Evolutionary conservation across 92 coral and sea anemone species (phyloP), one percentile per base, ranked within the genome.

Genomic region (Pocillopora grandis): DNA sequence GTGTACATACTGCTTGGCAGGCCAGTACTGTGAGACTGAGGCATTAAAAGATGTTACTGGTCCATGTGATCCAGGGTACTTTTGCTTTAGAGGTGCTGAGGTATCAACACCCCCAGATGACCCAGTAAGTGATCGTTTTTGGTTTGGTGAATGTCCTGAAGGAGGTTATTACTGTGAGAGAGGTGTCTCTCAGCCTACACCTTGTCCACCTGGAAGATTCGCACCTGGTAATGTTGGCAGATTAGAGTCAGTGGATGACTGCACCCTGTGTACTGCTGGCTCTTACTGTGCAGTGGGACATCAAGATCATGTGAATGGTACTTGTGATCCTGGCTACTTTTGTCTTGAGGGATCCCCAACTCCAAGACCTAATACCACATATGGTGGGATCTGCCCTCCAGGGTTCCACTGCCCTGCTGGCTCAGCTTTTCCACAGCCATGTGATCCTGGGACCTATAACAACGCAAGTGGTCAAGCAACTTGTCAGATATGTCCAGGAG

Each of bases 301-400:
- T 62, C 97, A 96, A 69, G 85, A 87, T 58, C 70, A 12, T 10
- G 88, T 87, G 66, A 90, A 94, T 37, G 94, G 74, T 13, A 78
- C 58, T 5, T 96, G 99, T 61, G 94, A 92, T 59, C 85, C 91
- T 10, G 99, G 99, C 0, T 94, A 90, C 76, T 96, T 82, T 75
- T 96, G 99, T 66, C 89, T 84, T 57, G 92, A 90, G 20, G 98
- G 98, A 9, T 96, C 99, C 11, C 92, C 92, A 33, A 92, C 94
- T 20, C 75, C 83, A 20, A 74, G 87, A 68, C 99, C 99, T 11
- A 92, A 92, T 80, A 69, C 88, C 4, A 16, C 90, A 10, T 87
- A 88, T 84, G 99, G 99, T 33, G 99, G 94, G 20, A 79, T 85
- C 62, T 96, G 99, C 56, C 95, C 95, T 23, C 89, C 98, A 12